Evolutionary conservation across 1,140 invertebrate genomes (phyloP).

Genomic region (Brachionus angularis): DNA sequence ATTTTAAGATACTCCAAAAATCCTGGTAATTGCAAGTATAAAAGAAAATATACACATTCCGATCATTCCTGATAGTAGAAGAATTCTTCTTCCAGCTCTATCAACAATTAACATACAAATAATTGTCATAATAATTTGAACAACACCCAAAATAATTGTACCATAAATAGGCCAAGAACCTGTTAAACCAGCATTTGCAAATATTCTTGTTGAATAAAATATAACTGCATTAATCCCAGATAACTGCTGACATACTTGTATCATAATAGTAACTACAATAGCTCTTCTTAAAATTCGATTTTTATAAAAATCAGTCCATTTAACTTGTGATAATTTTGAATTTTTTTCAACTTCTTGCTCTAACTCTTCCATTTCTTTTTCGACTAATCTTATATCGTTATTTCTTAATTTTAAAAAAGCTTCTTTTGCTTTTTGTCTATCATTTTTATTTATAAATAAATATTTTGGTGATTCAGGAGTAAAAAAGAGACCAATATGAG

Average conservation of each 20-base stretch:
- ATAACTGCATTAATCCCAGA: slow-evolving; percentile 58
- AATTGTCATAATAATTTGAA: slow-evolving; percentile 68
- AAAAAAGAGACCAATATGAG: slow-evolving; percentile 81
- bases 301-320: slow-evolving; percentile 10
- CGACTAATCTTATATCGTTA: slow-evolving; percentile 44
- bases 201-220: slow-evolving; percentile 69
- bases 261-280: slow-evolving; percentile 72
- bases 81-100: slow-evolving; percentile 69
- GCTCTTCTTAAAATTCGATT: slow-evolving; percentile 65
- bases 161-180: slow-evolving; percentile 64
- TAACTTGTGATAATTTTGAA: neutral
- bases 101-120: slow-evolving; percentile 59
- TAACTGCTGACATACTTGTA: slow-evolving; percentile 81
- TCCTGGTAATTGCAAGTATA: slow-evolving; percentile 25
- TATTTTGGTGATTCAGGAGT: slow-evolving; percentile 87
- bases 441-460: slow-evolving; percentile 84
- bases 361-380: slow-evolving; percentile 50
- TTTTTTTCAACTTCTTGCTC: slow-evolving; percentile 47
- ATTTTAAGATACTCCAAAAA: slow-evolving; percentile 32
- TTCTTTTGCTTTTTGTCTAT: slow-evolving; percentile 83
- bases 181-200: slow-evolving; percentile 65
- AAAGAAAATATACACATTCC: slow-evolving; percentile 40
- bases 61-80: slow-evolving; percentile 70
- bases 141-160: slow-evolving; percentile 68
- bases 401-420: neutral